Conservation (phyloP, 2,113 vertebrate species). For the Grammomys dolichurus region DNA sequence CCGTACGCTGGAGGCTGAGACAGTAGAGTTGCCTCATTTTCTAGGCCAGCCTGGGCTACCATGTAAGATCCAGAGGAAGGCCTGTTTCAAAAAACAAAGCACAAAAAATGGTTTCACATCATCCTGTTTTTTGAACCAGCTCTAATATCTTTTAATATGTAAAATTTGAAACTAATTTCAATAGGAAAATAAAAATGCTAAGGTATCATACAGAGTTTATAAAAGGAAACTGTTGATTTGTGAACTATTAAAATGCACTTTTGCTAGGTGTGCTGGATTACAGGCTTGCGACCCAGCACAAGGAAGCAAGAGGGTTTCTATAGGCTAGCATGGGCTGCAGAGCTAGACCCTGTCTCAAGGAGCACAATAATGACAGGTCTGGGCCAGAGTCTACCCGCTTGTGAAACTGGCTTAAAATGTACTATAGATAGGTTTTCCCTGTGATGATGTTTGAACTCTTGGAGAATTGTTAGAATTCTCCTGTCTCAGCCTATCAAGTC, state of each 20-base stretch:
- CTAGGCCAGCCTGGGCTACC: background rate
- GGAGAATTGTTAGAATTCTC: background rate
- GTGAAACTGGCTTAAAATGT: background rate
- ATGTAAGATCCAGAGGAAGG: background rate
- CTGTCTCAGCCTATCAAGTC: background rate
- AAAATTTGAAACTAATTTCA: background rate
- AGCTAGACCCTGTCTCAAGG: background rate
- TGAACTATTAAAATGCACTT: background rate
- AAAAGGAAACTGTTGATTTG: background rate
- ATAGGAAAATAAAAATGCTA: background rate
- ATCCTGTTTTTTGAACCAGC: background rate
- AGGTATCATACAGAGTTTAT: background rate
- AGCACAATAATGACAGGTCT: background rate
- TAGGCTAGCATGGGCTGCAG: background rate
- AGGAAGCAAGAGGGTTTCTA: background rate
- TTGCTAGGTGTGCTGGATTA: background rate
- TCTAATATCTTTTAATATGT: background rate
- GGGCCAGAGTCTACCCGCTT: background rate
- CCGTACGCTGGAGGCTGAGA: background rate
- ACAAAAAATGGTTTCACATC: background rate
- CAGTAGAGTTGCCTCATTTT: background rate
- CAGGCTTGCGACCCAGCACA: background rate
- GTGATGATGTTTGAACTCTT: background rate
- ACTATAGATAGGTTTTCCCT: background rate
- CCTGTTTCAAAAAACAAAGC: background rate